Evolutionary conservation across 2,113 vertebrate genomes (phyloP).

Genomic region (Aplodontia rufa): DNA sequence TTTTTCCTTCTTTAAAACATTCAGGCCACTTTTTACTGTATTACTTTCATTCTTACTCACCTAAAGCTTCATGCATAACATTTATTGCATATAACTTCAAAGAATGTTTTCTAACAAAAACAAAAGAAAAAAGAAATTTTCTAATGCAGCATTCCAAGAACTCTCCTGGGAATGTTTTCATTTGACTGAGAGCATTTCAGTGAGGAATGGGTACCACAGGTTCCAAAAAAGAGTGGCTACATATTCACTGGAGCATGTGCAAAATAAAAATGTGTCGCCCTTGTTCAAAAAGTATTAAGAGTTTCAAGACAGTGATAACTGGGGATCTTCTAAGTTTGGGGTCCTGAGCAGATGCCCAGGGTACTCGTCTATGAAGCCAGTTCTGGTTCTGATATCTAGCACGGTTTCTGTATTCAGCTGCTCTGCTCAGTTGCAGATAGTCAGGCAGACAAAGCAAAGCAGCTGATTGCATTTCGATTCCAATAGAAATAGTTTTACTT

Average conservation of each 20-base stretch:
- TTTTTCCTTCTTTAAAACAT: slow-evolving; percentile 46
- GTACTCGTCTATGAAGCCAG: not conserved
- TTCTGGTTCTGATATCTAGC: not conserved
- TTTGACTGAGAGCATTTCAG: slow-evolving; percentile 6
- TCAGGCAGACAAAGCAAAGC: not conserved
- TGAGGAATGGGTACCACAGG: not conserved
- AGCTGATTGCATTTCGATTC: slow-evolving; percentile 42
- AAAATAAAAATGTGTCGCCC: not conserved
- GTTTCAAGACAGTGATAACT: not conserved
- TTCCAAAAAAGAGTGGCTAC: not conserved
- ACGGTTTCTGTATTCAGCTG: not conserved
- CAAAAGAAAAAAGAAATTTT: slow-evolving; percentile 45
- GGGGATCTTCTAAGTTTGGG: not conserved
- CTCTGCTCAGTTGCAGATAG: not conserved
- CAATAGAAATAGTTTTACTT: not conserved
- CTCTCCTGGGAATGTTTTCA: slow-evolving; percentile 1
- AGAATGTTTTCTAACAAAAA: slow-evolving; percentile 58
- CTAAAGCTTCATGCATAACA: not conserved
- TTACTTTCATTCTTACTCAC: slow-evolving; percentile 45
- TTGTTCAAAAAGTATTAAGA: not conserved
- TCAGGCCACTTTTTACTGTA: not conserved
- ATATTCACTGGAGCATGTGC: not conserved
- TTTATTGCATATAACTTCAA: slow-evolving; percentile 34
- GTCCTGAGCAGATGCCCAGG: not conserved
- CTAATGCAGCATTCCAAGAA: slow-evolving; percentile 13